Conservation (phyloP, 2,888 invertebrate genomes). For the Clanis bilineata region DNA sequence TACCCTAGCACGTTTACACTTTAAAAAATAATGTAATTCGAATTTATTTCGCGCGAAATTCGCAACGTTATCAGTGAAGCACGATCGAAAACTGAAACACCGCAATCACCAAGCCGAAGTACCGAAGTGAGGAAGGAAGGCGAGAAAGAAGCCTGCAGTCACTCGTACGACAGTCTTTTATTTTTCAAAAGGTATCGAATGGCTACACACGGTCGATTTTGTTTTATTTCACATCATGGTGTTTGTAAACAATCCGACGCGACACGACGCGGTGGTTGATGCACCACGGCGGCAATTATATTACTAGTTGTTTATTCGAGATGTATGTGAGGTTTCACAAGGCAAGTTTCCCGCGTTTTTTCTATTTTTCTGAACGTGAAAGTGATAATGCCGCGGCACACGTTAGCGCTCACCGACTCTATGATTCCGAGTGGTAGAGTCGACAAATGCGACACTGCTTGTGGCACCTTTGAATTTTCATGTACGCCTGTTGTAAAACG, state of each 20-base stretch:
- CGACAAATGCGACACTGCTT: constrained; percentile 13
- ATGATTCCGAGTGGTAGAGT: constrained; percentile 54
- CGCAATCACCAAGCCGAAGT: constrained; percentile 35
- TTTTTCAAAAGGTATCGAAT: constrained; percentile 33
- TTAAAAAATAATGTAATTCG: constrained; percentile 35
- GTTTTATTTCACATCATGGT: constrained; percentile 60
- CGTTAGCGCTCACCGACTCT: constrained; percentile 63
- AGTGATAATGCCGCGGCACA: constrained; percentile 55
- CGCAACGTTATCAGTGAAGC: constrained; percentile 20
- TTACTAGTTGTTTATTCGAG: constrained; percentile 37
- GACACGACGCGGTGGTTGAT: constrained; percentile 33
- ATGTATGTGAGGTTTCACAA: constrained; percentile 32
- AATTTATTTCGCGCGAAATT: constrained; percentile 19
- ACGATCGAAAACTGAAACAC: constrained; percentile 27
- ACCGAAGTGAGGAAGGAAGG: constrained; percentile 47
- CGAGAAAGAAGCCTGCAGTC: constrained; percentile 38
- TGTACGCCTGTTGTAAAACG: neutral
- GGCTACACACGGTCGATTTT: constrained; percentile 31
- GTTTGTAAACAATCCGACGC: constrained; percentile 54
- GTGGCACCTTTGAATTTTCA: constrained; percentile 8
- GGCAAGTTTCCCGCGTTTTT: constrained; percentile 57
- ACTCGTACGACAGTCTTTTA: constrained; percentile 33
- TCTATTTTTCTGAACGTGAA: constrained; percentile 60
- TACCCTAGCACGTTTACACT: constrained; percentile 33
- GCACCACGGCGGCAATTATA: constrained; percentile 34